Evolutionary conservation across 2,113 vertebrate genomes (phyloP).

Genomic region (Zosterops lateralis): DNA sequence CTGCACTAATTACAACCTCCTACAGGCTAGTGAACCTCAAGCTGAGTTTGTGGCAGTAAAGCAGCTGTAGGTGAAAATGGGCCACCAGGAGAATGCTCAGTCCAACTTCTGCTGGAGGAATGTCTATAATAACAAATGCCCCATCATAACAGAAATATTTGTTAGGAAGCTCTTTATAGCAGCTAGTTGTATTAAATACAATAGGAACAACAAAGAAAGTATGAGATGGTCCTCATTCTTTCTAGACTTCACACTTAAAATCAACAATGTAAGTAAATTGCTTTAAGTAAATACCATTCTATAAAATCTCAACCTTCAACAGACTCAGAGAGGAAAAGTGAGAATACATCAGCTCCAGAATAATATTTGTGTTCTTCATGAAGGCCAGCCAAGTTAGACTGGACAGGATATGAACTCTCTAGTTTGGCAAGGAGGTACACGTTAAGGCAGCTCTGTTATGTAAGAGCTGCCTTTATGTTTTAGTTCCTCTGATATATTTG

Average conservation of each 20-base stretch:
- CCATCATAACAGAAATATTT: conserved; percentile 40
- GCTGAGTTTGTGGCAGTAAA: not conserved
- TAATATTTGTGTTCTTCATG: not conserved
- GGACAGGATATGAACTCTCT: not conserved
- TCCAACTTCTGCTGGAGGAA: conserved; percentile 17
- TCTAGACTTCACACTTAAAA: not conserved
- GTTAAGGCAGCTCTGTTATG: not conserved
- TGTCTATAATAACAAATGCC: conserved; percentile 12
- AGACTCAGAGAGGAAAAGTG: not conserved
- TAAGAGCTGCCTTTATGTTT: not conserved
- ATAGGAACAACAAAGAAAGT: not conserved
- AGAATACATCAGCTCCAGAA: not conserved
- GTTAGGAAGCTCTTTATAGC: conserved; percentile 21
- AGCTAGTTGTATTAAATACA: not conserved
- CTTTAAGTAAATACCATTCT: not conserved
- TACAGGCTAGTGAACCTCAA: not conserved
- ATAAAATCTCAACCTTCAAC: not conserved
- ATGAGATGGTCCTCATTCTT: not conserved
- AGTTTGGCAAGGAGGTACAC: not conserved
- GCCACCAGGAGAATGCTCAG: not conserved
- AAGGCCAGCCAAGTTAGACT: not conserved
- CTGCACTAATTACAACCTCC: not conserved
- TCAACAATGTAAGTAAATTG: not conserved
- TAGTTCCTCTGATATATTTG: not conserved
- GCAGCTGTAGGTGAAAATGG: conserved; percentile 20